Conservation (phyloP, 2,113 vertebrate species). For the Lampris megalopsis region DNA sequence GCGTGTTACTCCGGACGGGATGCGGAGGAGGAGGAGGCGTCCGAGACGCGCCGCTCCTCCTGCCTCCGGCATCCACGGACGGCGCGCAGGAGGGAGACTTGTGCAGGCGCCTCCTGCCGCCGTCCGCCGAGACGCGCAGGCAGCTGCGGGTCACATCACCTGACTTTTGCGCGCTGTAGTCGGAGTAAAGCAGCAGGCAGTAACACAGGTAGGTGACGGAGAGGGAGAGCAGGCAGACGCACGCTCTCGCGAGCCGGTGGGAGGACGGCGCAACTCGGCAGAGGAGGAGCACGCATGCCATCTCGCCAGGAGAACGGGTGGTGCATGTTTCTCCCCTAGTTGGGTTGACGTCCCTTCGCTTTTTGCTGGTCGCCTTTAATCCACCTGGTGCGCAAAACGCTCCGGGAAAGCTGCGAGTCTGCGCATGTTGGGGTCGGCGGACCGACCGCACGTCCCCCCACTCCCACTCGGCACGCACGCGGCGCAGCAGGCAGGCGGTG, state of each 20-base stretch:
- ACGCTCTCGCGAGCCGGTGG: conserved; percentile 83
- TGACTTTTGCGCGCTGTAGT: conserved; percentile 76
- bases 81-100: conserved; percentile 78
- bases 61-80: conserved; percentile 30
- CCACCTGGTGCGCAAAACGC: neutral
- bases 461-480: no score
- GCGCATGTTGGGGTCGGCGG: neutral
- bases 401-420: no score
- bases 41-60: conserved; percentile 43
- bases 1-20: conserved; percentile 57
- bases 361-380: conserved; percentile 33
- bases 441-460: neutral
- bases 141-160: conserved; percentile 77
- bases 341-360: conserved; percentile 30
- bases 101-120: conserved; percentile 81
- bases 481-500: no score
- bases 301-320: conserved; percentile 83
- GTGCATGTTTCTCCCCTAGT: conserved; percentile 72
- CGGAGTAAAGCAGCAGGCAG: conserved; percentile 84
- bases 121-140: conserved; percentile 64
- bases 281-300: conserved; percentile 89
- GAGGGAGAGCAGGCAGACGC: conserved; percentile 84
- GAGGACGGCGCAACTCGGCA: conserved; percentile 84
- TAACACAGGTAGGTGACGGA: conserved; percentile 88
- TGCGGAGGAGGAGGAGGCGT: conserved; percentile 27